phyloP scores from a whole-genome alignment of 2,113 vertebrate genomes.

The Rostratula benghalensis region DNA sequence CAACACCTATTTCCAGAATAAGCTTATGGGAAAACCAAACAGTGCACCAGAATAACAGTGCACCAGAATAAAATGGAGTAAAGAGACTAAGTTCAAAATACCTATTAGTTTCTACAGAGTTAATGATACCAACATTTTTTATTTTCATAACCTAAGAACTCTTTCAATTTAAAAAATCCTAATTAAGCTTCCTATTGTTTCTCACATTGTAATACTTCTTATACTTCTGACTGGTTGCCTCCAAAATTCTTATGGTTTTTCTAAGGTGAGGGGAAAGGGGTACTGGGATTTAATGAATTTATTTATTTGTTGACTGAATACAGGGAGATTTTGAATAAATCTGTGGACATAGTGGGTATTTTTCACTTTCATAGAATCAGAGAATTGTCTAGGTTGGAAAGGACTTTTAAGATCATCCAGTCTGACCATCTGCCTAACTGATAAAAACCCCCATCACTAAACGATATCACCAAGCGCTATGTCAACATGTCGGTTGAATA shows the following conservation, averaged over 20 bases:
- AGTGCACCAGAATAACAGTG: background rate
- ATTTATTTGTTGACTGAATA: background rate
- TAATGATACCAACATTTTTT: background rate
- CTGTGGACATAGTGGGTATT: background rate
- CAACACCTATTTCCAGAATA: background rate
- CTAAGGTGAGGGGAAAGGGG: background rate
- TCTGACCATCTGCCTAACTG: too few relatives aligned
- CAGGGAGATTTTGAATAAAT: background rate
- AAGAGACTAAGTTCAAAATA: too few relatives aligned
- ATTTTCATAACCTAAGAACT: background rate
- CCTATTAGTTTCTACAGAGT: background rate
- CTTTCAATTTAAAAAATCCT: background rate
- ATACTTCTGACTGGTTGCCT: background rate
- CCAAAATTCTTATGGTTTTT: background rate
- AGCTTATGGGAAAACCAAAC: background rate
- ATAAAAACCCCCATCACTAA: too few relatives aligned
- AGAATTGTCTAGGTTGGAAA: too few relatives aligned
- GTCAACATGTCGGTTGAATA: too few relatives aligned
- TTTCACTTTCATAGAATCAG: background rate
- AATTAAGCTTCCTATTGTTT: background rate
- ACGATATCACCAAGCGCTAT: too few relatives aligned
- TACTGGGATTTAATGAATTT: rapidly evolving
- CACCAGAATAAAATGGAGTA: background rate
- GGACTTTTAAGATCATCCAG: too few relatives aligned
- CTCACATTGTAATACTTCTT: background rate